Conservation (phyloP, 2,797 vertebrate species). For the Schizothorax lantsangensis region DNA sequence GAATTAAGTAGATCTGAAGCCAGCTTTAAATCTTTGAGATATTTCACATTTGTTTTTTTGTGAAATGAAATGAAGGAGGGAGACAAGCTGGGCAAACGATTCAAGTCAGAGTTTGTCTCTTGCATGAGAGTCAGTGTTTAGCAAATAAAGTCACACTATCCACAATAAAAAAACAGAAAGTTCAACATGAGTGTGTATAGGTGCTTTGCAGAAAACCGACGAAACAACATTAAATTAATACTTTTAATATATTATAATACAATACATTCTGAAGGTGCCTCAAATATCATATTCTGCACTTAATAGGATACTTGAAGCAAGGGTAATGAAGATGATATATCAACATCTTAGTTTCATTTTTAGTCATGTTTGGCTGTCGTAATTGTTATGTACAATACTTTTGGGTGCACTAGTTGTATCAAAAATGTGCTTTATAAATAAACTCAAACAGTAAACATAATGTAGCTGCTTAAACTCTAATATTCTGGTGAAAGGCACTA, state of each 20-base stretch:
- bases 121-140: neutral
- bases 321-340: neutral
- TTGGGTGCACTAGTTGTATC: neutral
- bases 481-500: constrained; percentile 2
- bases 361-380: neutral
- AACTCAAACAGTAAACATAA: neutral
- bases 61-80: no score
- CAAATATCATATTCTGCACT: neutral
- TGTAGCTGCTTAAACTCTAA: neutral
- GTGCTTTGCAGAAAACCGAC: neutral
- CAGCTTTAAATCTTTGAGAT: neutral
- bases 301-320: neutral
- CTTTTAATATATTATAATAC: neutral
- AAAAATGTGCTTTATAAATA: neutral
- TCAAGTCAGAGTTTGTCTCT: neutral
- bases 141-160: neutral
- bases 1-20: neutral
- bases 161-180: neutral
- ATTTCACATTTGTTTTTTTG: neutral
- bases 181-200: neutral
- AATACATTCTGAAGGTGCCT: neutral
- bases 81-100: neutral
- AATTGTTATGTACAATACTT: neutral
- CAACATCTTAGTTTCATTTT: neutral
- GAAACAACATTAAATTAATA: neutral